Evolutionary conservation across 2,797 vertebrate genomes (phyloP).

Genomic region (Anableps anableps): DNA sequence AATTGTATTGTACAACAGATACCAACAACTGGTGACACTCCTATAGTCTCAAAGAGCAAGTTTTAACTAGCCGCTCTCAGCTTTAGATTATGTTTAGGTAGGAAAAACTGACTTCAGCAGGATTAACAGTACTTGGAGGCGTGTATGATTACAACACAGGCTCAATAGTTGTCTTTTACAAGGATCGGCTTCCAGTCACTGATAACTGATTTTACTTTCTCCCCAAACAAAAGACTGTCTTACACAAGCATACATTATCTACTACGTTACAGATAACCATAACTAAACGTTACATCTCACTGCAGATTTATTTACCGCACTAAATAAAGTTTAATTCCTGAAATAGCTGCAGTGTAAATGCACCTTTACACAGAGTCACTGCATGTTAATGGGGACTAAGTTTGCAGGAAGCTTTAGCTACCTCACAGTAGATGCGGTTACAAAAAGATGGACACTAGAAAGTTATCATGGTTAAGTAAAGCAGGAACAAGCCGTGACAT

Average conservation of each 20-base stretch:
- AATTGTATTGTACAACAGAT: neutral
- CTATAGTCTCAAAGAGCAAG: constrained; percentile 11
- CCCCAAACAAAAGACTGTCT: neutral
- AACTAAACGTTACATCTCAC: neutral
- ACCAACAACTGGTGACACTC: neutral
- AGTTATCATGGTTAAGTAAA: constrained; percentile 14
- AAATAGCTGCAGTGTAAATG: constrained; percentile 1
- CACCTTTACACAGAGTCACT: neutral
- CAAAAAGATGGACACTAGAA: neutral
- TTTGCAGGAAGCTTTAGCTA: constrained; percentile 1
- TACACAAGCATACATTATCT: neutral
- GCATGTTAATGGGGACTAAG: constrained; percentile 11
- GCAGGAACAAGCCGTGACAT: constrained; percentile 22
- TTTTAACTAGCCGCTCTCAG: constrained; percentile 14
- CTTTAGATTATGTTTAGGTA: constrained; percentile 6
- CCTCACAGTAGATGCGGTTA: constrained; percentile 15
- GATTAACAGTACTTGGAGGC: constrained; percentile 8
- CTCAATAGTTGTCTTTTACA: neutral
- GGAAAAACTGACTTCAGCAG: constrained; percentile 18
- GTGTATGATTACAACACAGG: neutral
- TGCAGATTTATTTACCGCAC: neutral
- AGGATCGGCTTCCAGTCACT: constrained; percentile 9
- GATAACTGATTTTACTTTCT: neutral
- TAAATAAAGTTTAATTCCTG: neutral
- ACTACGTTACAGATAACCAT: neutral